Conservation (phyloP, 2,888 invertebrate genomes). For the Creontiades dilutus region DNA sequence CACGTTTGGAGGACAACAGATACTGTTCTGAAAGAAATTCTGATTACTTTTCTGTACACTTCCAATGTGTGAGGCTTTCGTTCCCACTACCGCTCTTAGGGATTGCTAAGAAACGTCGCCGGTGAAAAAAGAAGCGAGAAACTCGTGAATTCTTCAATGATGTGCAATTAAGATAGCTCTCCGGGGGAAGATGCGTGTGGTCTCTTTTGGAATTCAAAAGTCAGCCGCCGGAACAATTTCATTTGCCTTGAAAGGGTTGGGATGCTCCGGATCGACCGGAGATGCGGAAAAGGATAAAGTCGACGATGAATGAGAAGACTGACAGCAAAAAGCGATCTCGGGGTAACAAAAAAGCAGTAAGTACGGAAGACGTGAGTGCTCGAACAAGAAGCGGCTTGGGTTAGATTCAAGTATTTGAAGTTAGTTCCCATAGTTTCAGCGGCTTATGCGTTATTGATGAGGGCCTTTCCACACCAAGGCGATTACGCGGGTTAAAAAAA, state of each 20-base stretch:
- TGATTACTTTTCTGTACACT: no score
- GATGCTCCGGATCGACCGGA: background rate
- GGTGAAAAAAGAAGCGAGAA: background rate
- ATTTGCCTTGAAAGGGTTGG: background rate
- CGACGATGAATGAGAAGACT: background rate
- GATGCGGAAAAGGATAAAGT: conserved; percentile 7
- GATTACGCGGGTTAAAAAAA: background rate
- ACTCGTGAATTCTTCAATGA: conserved; percentile 3
- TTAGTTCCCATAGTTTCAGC: background rate
- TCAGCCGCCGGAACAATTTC: background rate
- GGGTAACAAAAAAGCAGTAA: background rate
- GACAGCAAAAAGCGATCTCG: background rate
- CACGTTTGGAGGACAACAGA: no score
- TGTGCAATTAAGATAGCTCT: background rate
- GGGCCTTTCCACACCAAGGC: background rate
- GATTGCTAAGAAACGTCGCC: background rate
- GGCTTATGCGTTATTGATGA: conserved; percentile 18
- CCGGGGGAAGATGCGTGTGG: background rate
- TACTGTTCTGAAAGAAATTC: no score
- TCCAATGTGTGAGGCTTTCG: no score
- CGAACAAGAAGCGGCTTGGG: conserved; percentile 1
- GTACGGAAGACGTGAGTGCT: background rate
- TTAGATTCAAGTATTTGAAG: background rate
- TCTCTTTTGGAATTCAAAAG: background rate
- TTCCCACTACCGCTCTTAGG: no score